Base-by-base conservation (phyloP, 2,888 invertebrate genomes). In the Dolichomitus sp. region DNA sequence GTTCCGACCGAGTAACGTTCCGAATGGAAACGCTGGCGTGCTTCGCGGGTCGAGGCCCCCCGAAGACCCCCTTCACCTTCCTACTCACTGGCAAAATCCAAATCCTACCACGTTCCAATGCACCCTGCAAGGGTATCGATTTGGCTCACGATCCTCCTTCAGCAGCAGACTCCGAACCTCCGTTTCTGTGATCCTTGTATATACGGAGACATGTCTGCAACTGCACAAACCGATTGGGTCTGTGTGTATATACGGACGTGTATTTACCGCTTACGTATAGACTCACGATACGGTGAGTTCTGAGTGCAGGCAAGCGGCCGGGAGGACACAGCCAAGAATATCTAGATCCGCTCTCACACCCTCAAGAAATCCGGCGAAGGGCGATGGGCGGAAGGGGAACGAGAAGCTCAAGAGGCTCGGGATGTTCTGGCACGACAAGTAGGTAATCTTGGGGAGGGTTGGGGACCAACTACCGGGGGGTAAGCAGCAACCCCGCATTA, bases 21-120 rank as follows among this genome's bases (percentile, higher is more conserved):
- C 74, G 84, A 83, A 89, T 85, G 87, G 88, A 88, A 89, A 87
- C 83, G 84, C 85, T 79, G 80, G 86, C 87, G 85, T 88, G 84
- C 85, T 65, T 68, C 76, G 78, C 68, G 57, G 65, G 63, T 72
- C 70, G 45, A 52, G 73, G 74, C 74, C 33, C 48, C 11, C 48
- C n/a, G 33, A n/a, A 23, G 2, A 12, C 42, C 52, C 30, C 11
- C 27, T 65, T 57, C 50, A 48, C 68, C 42, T 66, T 48, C 73
- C 37, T 66, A 40, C 73, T 52, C 79, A 66, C 59, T 50, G 50
- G 48, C 30, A 73, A 50, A 61, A 48, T 48, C 61, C 42, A 27
- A 27, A 11, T 17, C 70, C 30, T 45, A 23, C 23, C 17, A 37
- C 57, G 27, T 45, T 72, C 45, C 17, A 23, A 65, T 81, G 63